Percentiles rank a stretch among this genome's conserved stretches.
phyloP scores from a whole-genome alignment of 1,140 invertebrate genomes.

The Paralvinella palmiformis region DNA sequence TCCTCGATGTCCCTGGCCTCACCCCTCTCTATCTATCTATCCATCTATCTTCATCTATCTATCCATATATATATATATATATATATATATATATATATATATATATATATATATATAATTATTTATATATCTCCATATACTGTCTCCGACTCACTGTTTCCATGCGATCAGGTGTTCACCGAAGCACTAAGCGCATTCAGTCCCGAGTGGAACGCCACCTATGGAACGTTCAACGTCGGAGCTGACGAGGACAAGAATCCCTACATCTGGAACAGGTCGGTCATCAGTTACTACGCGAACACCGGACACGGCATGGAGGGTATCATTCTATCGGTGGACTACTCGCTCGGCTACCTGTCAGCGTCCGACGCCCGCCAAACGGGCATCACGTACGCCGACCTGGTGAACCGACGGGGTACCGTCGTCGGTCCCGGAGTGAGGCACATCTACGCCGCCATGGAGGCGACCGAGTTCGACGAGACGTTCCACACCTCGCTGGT shows the following conservation, averaged over 20 bases:
- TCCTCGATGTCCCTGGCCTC: too few relatives aligned
- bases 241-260: background rate
- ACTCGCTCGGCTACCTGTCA: constrained; percentile 10
- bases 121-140: too few relatives aligned
- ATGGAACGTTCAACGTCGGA: constrained; percentile 11
- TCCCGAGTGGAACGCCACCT: constrained; percentile 22
- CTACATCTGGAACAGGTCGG: background rate
- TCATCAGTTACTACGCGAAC: background rate
- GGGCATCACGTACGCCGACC: background rate
- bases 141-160: too few relatives aligned
- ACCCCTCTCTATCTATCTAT: too few relatives aligned
- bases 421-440: background rate
- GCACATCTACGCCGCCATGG: background rate
- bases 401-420: background rate
- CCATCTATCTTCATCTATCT: too few relatives aligned
- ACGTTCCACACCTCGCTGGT: background rate
- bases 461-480: background rate
- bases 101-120: too few relatives aligned
- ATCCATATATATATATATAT: too few relatives aligned
- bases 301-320: background rate
- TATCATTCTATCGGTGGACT: background rate
- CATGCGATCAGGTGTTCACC: constrained; percentile 32
- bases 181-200: constrained; percentile 24
- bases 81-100: too few relatives aligned
- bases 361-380: background rate